Evolutionary conservation across 1,140 invertebrate species (phyloP), one percentile per base, ranked within the genome.

Genomic region (Drosophila watanabei): DNA sequence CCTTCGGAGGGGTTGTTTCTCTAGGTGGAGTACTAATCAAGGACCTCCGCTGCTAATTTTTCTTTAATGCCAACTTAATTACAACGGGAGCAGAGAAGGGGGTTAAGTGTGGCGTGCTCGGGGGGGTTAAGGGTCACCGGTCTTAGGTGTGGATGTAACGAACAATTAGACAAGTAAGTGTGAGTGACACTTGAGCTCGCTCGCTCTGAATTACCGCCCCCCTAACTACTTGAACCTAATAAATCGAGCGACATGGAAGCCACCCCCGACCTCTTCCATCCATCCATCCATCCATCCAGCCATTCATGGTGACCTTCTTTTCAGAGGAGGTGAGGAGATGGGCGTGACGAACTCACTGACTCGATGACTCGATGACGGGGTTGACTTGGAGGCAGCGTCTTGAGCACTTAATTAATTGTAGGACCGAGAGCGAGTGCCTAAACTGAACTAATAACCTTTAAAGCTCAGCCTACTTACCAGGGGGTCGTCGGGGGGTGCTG

Each of bases 381-480:
- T 71, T 68, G 86, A 72, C 73, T 81, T 85, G 78, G 48, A 79
- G n/a, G 56, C 45, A 64, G 18, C 76, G 79, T 90, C 82, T 85
- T 80, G 79, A 82, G 82, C 79, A 90, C 86, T 89, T 89, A 89
- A 89, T 89, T 89, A 89, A 90, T 89, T 89, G 86, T 90, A 80
- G 82, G 76, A 46, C 49, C 49, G 28, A 46, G 20, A 35, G 48
- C 76, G 71, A 79, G 79, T 61, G 79, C 87, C 82, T 80, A 80
- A 86, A 75, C 87, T 90, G 87, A 90, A 90, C 86, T 91, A 90
- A 90, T 86, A 90, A 90, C 86, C 87, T 90, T 90, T 82, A 79
- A 72, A 85, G 79, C 79, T 70, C 68, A 43, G 45, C 30, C 5
- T n/a, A 52, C 32, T 20, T 20, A 20, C 18, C 6, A 18, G 35